Base-by-base conservation (phyloP, 2,888 invertebrate species). In the Leucophora obtusa region DNA sequence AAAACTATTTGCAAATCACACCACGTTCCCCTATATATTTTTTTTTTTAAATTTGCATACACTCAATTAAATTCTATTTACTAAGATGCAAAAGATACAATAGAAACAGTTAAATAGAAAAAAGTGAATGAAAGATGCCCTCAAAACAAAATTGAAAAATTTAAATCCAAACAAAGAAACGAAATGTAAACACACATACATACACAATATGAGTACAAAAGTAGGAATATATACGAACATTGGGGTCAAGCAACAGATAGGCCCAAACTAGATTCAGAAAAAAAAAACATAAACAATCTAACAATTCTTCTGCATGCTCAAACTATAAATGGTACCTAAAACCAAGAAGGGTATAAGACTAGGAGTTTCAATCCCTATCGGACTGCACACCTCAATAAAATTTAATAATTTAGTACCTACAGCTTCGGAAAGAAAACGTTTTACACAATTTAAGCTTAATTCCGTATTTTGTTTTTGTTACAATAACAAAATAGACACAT, bases 1-100 rank as follows among this genome's bases (percentile, higher is more conserved):
- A n/a, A n/a, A n/a, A n/a, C n/a, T n/a, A n/a, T n/a, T n/a, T n/a
- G n/a, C n/a, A n/a, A n/a, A n/a, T n/a, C n/a, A n/a, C n/a, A n/a
- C n/a, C n/a, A n/a, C n/a, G n/a, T n/a, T n/a, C n/a, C n/a, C 50
- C 24, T 5, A 47, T 53, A 11, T 38, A 11, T 38, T 2, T 11
- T 11, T 38, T 11, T 58, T 33, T 14, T 54, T 71, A 11, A 35
- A 58, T 65, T 21, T 24, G 17, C 3, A 35, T 17, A 15, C 10
- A 66, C 60, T 62, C 74, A 60, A 68, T 62, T 35, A 68, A 68
- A 68, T 75, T 75, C 15, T 24, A 65, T 65, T 68, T 51, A n/a
- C 51, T 33, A 4, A 18, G 11, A 15, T 50, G 21, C 18, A 51
- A 24, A 10, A 35, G 24, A 38, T 17, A 66, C 53, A 4, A 38